Base-by-base conservation (phyloP, 2,888 invertebrate genomes). In the Adela reaumurella region DNA sequence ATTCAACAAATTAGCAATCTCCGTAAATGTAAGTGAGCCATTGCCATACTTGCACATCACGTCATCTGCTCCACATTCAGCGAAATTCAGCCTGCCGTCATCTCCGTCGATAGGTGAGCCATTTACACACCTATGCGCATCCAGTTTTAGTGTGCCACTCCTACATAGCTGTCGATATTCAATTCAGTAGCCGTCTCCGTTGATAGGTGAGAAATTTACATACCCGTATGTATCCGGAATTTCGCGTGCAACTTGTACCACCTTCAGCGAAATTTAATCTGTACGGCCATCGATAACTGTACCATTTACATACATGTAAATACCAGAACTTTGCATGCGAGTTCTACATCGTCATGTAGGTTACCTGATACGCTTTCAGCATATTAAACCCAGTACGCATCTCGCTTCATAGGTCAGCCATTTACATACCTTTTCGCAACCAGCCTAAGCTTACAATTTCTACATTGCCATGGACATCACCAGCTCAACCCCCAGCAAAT, bases 301-400 rank as follows among this genome's bases (percentile, higher is more conserved):
- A n/a, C n/a, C n/a, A n/a, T n/a, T n/a, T n/a, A n/a, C n/a, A n/a
- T n/a, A n/a, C n/a, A n/a, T n/a, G n/a, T n/a, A n/a, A n/a, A n/a
- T n/a, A n/a, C n/a, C n/a, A n/a, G n/a, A n/a, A n/a, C n/a, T n/a
- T 94, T 59, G 88, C 92, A 54, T 97, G 97, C 72, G 96, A 97
- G 82, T 92, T 95, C 77, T 97, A 96, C 85, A 95, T 97, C 68
- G 95, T 95, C 49, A 93, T 94, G 87, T 97, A 97, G 77, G 97
- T 97, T 64, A 94, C 92, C 57, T 96, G 95, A 78, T 96, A 95
- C 62, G 97, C 97, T 47, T 96, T 96, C 62, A 97, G 96, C 67
- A 97, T 97, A 70, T 94, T 97, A 82, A 97, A 97, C 82, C 84
- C 97, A 68, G n/a, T n/a, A 94, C 96, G 97, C 61, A 97, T 97